Conservation (phyloP, 2,888 invertebrate genomes). For the Syrista parreyssii region DNA sequence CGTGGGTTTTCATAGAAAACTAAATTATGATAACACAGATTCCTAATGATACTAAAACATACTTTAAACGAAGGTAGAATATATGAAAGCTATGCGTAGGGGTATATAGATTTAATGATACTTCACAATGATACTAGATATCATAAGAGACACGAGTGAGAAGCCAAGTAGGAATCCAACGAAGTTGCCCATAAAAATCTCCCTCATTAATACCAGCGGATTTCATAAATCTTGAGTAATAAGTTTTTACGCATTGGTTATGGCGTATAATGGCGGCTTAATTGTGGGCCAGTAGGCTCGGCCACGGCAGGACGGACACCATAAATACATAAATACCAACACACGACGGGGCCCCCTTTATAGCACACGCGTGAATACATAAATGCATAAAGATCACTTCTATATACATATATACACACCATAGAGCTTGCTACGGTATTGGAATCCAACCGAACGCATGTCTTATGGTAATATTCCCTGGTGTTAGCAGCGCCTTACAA, state of each 20-base stretch:
- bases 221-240: slow-evolving; percentile 60
- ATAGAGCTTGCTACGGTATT: slow-evolving; percentile 8
- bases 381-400: slow-evolving; percentile 54
- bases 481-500: slow-evolving; percentile 55
- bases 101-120: too few species aligned
- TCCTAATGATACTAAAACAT: too few species aligned
- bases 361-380: slow-evolving; percentile 52
- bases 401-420: slow-evolving; percentile 15
- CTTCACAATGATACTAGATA: too few species aligned
- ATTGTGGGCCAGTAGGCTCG: slow-evolving; percentile 52
- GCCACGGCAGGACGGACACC: slow-evolving; percentile 22
- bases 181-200: slow-evolving; percentile 40
- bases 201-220: slow-evolving; percentile 54
- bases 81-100: too few species aligned
- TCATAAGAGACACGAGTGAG: too few species aligned
- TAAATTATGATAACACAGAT: too few species aligned
- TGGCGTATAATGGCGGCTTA: slow-evolving; percentile 58
- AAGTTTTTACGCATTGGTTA: slow-evolving; percentile 56
- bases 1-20: too few species aligned
- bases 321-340: slow-evolving; percentile 53
- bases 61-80: too few species aligned
- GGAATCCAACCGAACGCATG: slow-evolving; percentile 41
- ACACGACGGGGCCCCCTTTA: slow-evolving; percentile 40
- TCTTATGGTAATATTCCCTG: slow-evolving; percentile 57
- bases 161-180: slow-evolving; percentile 28